Evolutionary conservation across 2,888 invertebrate genomes (phyloP).

Genomic region (Stenurella melanura): DNA sequence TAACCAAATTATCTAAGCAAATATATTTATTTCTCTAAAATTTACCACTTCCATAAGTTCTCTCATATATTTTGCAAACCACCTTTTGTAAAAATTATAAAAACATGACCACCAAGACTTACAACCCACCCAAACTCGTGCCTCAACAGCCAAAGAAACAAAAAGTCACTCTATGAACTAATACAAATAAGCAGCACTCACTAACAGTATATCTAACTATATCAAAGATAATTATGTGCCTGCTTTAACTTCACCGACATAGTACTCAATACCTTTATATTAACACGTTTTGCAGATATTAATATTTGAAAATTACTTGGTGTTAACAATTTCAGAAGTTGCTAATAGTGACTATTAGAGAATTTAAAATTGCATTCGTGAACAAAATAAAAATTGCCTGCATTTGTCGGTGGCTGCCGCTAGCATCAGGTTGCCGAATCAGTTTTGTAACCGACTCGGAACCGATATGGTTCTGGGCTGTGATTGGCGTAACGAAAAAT

Average conservation of each 20-base stretch:
- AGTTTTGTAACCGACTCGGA: not conserved
- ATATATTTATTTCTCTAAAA: not conserved
- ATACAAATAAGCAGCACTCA: not conserved
- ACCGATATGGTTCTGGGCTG: not conserved
- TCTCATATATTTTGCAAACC: constrained; percentile 9
- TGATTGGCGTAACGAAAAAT: constrained; percentile 17
- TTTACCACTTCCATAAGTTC: constrained; percentile 28
- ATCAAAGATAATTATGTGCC: not conserved
- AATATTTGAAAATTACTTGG: too few relatives aligned
- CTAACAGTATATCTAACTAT: not conserved
- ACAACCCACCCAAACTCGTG: not conserved
- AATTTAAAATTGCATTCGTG: not conserved
- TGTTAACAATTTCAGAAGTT: not conserved
- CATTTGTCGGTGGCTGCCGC: not conserved
- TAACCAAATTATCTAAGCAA: constrained; percentile 5
- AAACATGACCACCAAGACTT: not conserved
- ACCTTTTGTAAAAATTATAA: not conserved
- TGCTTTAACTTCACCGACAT: not conserved
- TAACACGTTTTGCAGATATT: too few relatives aligned
- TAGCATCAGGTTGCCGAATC: constrained; percentile 5
- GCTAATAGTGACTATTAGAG: not conserved
- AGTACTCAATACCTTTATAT: not conserved
- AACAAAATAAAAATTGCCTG: not conserved
- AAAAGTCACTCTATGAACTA: not conserved
- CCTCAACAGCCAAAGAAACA: not conserved